These are phyloP conservation scores for Lipotes vexillifer DNA, from an alignment of 2,113 vertebrate genomes.

Conservation along the genomic window DNA sequence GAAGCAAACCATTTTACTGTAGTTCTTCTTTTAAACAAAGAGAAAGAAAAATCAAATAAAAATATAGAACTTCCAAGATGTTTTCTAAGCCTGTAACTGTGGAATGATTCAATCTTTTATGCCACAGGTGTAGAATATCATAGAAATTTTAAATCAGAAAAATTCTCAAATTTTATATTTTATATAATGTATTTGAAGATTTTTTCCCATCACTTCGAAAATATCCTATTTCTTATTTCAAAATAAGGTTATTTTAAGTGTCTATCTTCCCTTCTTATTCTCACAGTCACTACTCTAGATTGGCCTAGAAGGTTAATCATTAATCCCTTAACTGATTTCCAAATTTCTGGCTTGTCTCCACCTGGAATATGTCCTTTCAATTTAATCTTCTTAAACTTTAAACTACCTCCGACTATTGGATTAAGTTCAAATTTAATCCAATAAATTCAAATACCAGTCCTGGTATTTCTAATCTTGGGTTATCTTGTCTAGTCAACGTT, in stretches of 20 bases:
- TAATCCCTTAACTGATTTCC: constrained; percentile 7
- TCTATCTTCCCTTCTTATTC: background rate
- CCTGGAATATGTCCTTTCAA: background rate
- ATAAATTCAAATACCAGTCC: background rate
- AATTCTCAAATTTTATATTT: background rate
- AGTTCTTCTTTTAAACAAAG: background rate
- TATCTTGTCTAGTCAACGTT: background rate
- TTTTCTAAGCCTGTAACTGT: background rate
- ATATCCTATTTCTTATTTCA: background rate
- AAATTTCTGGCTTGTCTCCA: background rate
- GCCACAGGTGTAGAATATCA: background rate
- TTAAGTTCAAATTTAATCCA: background rate
- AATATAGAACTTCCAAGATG: background rate
- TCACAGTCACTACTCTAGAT: background rate
- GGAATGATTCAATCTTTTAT: background rate
- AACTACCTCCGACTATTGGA: background rate
- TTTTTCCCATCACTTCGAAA: background rate
- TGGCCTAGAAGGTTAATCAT: background rate
- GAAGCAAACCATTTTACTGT: background rate
- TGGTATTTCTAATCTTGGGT: background rate
- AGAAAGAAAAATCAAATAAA: background rate
- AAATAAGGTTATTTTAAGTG: background rate
- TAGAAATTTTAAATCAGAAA: background rate
- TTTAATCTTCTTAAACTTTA: constrained; percentile 27
- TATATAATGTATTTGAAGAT: background rate